These are phyloP conservation scores for Lathronympha strigana DNA, from an alignment of 2,888 invertebrate genomes.

Conservation along the genomic window DNA sequence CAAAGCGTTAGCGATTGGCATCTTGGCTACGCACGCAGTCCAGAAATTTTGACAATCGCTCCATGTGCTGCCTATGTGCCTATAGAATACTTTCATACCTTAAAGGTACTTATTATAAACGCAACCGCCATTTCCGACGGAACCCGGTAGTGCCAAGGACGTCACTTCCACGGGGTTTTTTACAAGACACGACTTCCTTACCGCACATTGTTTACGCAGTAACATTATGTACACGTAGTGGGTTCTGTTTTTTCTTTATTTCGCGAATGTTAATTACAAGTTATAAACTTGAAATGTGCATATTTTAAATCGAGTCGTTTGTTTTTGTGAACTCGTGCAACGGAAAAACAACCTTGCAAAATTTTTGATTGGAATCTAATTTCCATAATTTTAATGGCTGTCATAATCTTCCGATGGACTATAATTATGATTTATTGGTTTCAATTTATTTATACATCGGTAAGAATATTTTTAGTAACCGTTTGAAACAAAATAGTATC, in stretches of 20 bases:
- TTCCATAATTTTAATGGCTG: background rate
- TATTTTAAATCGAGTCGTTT: too few relatives aligned
- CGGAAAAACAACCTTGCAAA: conserved; percentile 9
- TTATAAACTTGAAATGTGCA: background rate
- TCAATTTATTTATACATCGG: too few relatives aligned
- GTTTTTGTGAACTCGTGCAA: background rate
- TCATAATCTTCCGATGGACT: background rate
- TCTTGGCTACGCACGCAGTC: too few relatives aligned
- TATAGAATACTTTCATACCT: background rate
- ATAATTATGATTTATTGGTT: too few relatives aligned
- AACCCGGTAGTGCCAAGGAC: conserved; percentile 36
- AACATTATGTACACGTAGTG: conserved; percentile 9
- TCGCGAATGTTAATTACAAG: background rate
- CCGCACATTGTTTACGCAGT: conserved; percentile 27
- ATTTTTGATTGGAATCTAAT: background rate
- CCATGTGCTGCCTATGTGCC: background rate
- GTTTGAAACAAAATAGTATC: too few relatives aligned
- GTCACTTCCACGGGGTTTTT: conserved; percentile 23
- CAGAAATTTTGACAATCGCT: too few relatives aligned
- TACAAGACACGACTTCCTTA: conserved; percentile 25
- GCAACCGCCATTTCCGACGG: conserved; percentile 21
- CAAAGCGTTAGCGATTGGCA: too few relatives aligned
- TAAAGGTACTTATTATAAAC: conserved; percentile 5
- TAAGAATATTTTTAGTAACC: too few relatives aligned
- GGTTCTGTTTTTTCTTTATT: background rate